phyloP scores from a whole-genome alignment of 2,797 vertebrate genomes.

The Sorex maritimensis region DNA sequence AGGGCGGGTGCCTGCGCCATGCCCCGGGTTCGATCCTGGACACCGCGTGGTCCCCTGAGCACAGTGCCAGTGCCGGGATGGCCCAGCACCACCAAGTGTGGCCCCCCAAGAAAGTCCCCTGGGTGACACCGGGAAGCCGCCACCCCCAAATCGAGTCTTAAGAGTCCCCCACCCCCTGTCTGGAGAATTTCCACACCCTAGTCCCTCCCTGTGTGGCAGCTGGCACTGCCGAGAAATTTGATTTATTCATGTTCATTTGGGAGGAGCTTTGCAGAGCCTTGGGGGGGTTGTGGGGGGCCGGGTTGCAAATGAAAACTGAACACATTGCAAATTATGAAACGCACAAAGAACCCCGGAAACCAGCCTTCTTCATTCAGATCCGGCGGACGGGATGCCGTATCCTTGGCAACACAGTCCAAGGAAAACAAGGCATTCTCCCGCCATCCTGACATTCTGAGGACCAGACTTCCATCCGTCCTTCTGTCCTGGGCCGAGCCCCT shows the following conservation, averaged over 20 bases:
- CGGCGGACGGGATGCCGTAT: slow-evolving; percentile 36
- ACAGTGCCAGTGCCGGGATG: no score
- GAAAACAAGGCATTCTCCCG: not conserved
- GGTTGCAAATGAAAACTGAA: slow-evolving; percentile 72
- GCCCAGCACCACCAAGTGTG: not conserved
- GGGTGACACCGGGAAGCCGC: not conserved
- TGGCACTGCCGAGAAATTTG: not conserved
- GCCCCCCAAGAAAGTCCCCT: not conserved
- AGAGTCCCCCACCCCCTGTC: slow-evolving; percentile 9
- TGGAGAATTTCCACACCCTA: not conserved
- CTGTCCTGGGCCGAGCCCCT: not conserved
- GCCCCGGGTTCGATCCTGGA: no score
- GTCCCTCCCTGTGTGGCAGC: not conserved
- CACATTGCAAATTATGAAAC: slow-evolving; percentile 65
- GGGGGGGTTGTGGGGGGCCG: slow-evolving; percentile 26
- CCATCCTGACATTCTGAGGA: rapidly evolving
- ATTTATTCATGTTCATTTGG: slow-evolving; percentile 57
- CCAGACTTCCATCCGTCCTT: not conserved
- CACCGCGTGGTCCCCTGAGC: not conserved
- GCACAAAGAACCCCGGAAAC: slow-evolving; percentile 31
- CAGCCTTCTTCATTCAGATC: slow-evolving; percentile 70
- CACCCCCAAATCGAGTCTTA: not conserved
- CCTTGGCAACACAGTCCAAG: slow-evolving; percentile 75
- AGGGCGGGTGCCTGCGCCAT: not conserved
- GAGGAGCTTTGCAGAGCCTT: slow-evolving; percentile 35